phyloP scores from a whole-genome alignment of 1,140 invertebrate species.

The Hypothenemus hampei region DNA sequence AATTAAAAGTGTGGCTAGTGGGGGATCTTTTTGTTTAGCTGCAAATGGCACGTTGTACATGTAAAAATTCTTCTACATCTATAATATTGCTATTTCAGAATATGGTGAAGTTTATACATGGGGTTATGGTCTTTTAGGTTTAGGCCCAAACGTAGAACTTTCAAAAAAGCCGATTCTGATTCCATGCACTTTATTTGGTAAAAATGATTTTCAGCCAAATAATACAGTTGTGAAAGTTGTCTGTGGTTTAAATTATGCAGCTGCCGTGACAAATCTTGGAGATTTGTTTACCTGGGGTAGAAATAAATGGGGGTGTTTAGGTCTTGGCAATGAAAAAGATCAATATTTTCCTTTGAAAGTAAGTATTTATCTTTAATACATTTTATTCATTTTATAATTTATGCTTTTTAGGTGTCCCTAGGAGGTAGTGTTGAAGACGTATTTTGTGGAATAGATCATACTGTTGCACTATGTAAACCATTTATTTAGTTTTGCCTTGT shows the following conservation, averaged over 20 bases:
- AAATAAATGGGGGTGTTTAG: conserved; percentile 77
- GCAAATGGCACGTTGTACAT: conserved; percentile 61
- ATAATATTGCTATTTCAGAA: conserved; percentile 51
- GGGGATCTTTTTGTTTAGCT: conserved; percentile 81
- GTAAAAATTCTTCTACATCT: too few species aligned
- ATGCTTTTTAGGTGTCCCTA: conserved; percentile 60
- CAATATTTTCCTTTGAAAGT: conserved; percentile 87
- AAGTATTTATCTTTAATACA: conserved; percentile 11
- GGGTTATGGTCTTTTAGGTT: conserved; percentile 89
- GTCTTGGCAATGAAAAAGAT: conserved; percentile 71
- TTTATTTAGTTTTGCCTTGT: too few species aligned
- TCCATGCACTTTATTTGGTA: conserved; percentile 76
- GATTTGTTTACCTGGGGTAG: conserved; percentile 89
- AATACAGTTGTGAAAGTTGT: conserved; percentile 60
- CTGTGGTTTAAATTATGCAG: conserved; percentile 73
- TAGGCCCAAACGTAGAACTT: conserved; percentile 72
- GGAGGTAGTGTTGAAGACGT: conserved; percentile 69
- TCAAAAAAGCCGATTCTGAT: conserved; percentile 63
- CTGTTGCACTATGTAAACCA: conserved; percentile 68
- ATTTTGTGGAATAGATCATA: conserved; percentile 81
- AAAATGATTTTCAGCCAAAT: conserved; percentile 73
- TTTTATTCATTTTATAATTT: conserved; percentile 9
- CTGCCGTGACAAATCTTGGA: conserved; percentile 72
- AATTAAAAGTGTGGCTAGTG: conserved; percentile 76
- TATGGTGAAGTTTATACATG: conserved; percentile 81